Evolutionary conservation across 92 coral and sea anemone genomes (phyloP).

Genomic region (Phenganax marumi): DNA sequence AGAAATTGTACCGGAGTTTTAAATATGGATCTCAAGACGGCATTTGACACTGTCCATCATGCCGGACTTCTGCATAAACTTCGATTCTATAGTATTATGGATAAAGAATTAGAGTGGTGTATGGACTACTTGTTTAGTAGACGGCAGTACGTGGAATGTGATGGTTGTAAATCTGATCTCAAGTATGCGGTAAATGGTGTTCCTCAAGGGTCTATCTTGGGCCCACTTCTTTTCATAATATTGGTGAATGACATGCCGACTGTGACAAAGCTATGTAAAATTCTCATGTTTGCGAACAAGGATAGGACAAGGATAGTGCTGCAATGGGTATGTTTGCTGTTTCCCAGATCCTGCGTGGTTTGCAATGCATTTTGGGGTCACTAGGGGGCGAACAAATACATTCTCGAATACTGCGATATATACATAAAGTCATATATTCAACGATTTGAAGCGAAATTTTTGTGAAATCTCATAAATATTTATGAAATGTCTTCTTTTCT

Average conservation of each 20-base stretch:
- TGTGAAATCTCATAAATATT: too few species aligned
- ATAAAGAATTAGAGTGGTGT: neutral
- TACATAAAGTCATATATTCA: too few species aligned
- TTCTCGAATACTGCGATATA: too few species aligned
- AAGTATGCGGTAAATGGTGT: slow-evolving; percentile 8
- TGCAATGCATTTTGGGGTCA: too few species aligned
- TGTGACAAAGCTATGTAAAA: slow-evolving; percentile 4
- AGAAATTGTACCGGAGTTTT: too few species aligned
- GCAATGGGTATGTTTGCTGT: too few species aligned
- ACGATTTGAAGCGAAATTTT: too few species aligned
- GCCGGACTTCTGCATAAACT: slow-evolving; percentile 11
- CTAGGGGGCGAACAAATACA: too few species aligned
- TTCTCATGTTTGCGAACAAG: neutral
- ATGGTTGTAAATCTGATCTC: neutral
- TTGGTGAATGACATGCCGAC: slow-evolving; percentile 10
- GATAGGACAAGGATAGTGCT: slow-evolving; percentile 3
- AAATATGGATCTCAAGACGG: too few species aligned
- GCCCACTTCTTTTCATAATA: slow-evolving; percentile 15
- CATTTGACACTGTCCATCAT: too few species aligned
- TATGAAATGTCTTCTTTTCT: too few species aligned
- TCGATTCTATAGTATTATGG: slow-evolving; percentile 8
- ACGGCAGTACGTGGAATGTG: slow-evolving; percentile 12
- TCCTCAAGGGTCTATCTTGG: slow-evolving; percentile 13
- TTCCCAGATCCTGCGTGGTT: too few species aligned
- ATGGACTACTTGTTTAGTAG: slow-evolving; percentile 7